Evolutionary conservation across 2,113 vertebrate genomes (phyloP), one percentile per base, ranked within the genome.

Genomic region (Micromys minutus): DNA sequence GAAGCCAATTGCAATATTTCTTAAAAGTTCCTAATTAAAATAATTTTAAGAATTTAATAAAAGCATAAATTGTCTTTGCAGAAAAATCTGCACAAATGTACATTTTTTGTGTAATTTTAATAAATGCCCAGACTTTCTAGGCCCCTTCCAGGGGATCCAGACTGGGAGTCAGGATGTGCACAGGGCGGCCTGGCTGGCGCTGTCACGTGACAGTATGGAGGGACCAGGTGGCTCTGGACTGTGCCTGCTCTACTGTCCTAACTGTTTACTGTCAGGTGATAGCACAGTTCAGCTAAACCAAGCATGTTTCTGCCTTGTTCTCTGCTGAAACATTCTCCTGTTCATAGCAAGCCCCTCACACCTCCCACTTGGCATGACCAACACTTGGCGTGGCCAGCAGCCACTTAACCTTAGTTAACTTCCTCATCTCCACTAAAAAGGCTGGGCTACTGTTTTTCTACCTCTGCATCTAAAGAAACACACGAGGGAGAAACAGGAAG

Each of bases 31-130:
- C 59, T 89, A 86, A 86, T 69, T 87, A 80, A 85, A 52, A 61
- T 75, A 71, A 22, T 87, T 87, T 45, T 71, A 59, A 87, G 50
- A 69, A 93, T 90, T 57, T 76, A 95, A 83, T 61, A 81, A 96
- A 87, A 71, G n/a, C 71, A 87, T 16, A 71, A 36, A 13, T 4
- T 12, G 47, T 39, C 24, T 63, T 71, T 77, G 16, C 7, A 93
- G 26, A 75, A 83, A 83, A 90, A 45, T 59, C 55, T 85, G 59
- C 36, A 94, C 45, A 69, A 81, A 55, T 9, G 34, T 26, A 52
- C 1, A 36, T 42, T 65, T 87, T n/a, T 76, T 71, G 42, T 84
- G 52, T 67, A 91, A 93, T 63, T 87, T 63, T n/a, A 87, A 45
- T 75, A 76, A 50, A 61, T n/a, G 81, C 81, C 11, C 6, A 74